Evolutionary conservation across 2,888 invertebrate genomes (phyloP).

Genomic region (Pseudococcus longispinus): DNA sequence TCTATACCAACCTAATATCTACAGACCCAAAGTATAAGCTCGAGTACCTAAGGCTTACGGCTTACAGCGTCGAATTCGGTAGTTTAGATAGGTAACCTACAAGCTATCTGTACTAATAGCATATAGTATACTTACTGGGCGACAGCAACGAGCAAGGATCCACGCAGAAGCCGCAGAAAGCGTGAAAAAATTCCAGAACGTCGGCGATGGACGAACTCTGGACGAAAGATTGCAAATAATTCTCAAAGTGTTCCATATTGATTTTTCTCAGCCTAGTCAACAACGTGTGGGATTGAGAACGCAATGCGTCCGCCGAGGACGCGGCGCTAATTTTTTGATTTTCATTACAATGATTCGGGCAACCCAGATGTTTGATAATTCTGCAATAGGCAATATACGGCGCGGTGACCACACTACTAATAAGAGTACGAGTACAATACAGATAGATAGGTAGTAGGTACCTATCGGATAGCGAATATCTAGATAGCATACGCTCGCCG

Average conservation of each 20-base stretch:
- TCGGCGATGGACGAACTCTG: slow-evolving; percentile 79
- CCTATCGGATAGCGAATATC: no score
- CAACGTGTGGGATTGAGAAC: slow-evolving; percentile 84
- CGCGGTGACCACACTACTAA: no score
- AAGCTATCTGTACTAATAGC: no score
- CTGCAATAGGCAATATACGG: slow-evolving; percentile 66
- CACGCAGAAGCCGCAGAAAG: slow-evolving; percentile 93
- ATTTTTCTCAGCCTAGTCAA: slow-evolving; percentile 78
- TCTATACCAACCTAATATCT: no score
- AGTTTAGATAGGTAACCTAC: neutral
- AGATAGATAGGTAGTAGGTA: no score
- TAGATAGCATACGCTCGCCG: no score
- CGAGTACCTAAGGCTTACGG: no score
- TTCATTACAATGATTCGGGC: slow-evolving; percentile 90
- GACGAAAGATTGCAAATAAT: slow-evolving; percentile 77
- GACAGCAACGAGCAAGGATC: slow-evolving; percentile 87
- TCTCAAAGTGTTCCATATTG: slow-evolving; percentile 70
- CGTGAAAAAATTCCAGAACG: slow-evolving; percentile 91
- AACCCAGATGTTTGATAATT: slow-evolving; percentile 87
- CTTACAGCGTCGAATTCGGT: no score
- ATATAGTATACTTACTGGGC: slow-evolving; percentile 73
- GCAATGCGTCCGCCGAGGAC: slow-evolving; percentile 87
- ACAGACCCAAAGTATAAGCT: no score
- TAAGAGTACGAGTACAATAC: no score
- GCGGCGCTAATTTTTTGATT: slow-evolving; percentile 73